Evolutionary conservation across 2,113 vertebrate genomes (phyloP), one percentile per base, ranked within the genome.

Genomic region (Cyanocitta stelleri): DNA sequence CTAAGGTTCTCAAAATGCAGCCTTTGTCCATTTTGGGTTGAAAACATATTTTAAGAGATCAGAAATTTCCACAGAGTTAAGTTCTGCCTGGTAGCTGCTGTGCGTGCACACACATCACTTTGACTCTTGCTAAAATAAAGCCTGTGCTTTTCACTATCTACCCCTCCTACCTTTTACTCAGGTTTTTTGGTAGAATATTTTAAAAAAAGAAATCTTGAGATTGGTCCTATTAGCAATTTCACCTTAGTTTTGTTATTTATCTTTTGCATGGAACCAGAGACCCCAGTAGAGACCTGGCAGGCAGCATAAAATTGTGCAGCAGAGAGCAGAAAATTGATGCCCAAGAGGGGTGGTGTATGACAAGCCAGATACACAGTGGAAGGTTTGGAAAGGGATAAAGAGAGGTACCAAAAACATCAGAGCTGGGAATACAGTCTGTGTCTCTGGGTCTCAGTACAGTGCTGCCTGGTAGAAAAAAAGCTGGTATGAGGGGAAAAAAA

Each of bases 201-300:
- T 11, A 16, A 76, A 58, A 58, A 63, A n/a, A 35, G 13, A 62
- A 73, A 62, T 5, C 69, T 1, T 8, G 18, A 73, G 5, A 48
- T 33, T 56, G 16, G 15, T 72, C 15, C 30, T 14, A 22, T 58
- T 30, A 68, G 10, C 7, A 24, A 27, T 30, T 79, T 90, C 29
- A 22, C 12, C 66, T 80, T 43, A 39, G 20, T 66, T 92, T 59
- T 56, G 3, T 44, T 75, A n/a, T 72, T 90, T 55, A 15, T 10
- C 24, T 69, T 74, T 33, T 32, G 11, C 16, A 29, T 3, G 20
- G 33, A 66, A 41, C 6, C 32, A 32, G 48, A 81, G 35, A n/a
- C 1, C 11, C 13, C 17, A 21, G n/a, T 0, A 1, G 7, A 59
- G 71, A 14, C 29, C 11, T 24, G 11, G 23, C 24, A 85, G 35